These are phyloP conservation scores for Drosophila percnosoma DNA, from an alignment of 2,888 invertebrate species.

Conservation along the genomic window DNA sequence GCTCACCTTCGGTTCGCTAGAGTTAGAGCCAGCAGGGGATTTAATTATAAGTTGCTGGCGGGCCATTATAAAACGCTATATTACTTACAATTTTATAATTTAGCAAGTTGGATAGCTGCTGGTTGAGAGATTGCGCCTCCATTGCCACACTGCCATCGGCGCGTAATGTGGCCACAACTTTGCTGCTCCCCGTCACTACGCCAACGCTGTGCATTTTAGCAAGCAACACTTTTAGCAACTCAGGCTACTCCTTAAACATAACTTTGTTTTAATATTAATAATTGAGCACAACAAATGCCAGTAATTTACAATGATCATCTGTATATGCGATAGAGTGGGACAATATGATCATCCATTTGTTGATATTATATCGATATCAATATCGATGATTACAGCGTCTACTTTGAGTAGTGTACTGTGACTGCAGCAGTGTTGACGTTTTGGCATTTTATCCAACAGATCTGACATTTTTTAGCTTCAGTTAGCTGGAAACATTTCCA, in stretches of 20 bases:
- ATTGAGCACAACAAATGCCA: slow-evolving; percentile 51
- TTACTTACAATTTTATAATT: slow-evolving; percentile 82
- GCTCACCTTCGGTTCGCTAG: slow-evolving; percentile 79
- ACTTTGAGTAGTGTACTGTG: slow-evolving; percentile 11
- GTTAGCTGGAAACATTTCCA: not conserved
- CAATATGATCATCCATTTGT: slow-evolving; percentile 53
- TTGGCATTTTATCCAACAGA: not conserved
- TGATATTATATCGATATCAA: slow-evolving; percentile 51
- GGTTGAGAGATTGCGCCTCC: slow-evolving; percentile 58
- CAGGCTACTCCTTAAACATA: slow-evolving; percentile 45
- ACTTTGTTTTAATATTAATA: slow-evolving; percentile 38
- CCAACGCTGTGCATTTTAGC: slow-evolving; percentile 68
- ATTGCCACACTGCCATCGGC: slow-evolving; percentile 82
- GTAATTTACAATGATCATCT: slow-evolving; percentile 58
- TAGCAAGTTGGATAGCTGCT: slow-evolving; percentile 72
- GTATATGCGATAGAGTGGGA: slow-evolving; percentile 46
- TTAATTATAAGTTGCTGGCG: not conserved
- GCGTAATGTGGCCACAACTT: slow-evolving; percentile 82
- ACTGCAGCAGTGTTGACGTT: not conserved
- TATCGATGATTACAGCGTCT: slow-evolving; percentile 29
- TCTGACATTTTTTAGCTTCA: not conserved
- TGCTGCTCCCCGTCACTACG: slow-evolving; percentile 64
- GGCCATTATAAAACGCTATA: not conserved
- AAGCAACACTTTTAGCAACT: slow-evolving; percentile 53
- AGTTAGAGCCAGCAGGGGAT: slow-evolving; percentile 1